phyloP scores from a whole-genome alignment of 1,140 invertebrate species.

The Sitobion miscanthi region DNA sequence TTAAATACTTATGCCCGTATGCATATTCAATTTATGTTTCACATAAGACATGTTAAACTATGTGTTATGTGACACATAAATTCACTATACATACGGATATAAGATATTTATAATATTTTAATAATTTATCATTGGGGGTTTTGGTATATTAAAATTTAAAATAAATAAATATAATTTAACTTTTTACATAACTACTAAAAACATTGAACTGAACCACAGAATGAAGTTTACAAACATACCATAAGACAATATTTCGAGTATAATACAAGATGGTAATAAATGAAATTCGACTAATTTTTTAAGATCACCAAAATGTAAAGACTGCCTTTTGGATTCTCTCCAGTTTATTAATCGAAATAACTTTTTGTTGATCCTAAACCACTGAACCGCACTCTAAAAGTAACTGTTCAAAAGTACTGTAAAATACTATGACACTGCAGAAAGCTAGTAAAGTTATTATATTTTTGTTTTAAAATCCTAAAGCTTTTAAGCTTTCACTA shows the following conservation, averaged over 20 bases:
- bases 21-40: too few species aligned
- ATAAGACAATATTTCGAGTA: not conserved
- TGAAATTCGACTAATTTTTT: constrained; percentile 10
- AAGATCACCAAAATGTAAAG: not conserved
- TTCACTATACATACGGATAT: not conserved
- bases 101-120: not conserved
- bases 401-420: constrained; percentile 43
- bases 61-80: too few species aligned
- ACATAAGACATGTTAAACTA: too few species aligned
- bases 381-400: constrained; percentile 22
- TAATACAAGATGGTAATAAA: not conserved
- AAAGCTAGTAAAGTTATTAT: constrained; percentile 27
- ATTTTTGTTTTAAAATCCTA: constrained; percentile 10
- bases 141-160: not conserved
- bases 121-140: not conserved
- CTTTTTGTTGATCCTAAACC: constrained; percentile 22
- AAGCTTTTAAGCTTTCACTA: constrained; percentile 11
- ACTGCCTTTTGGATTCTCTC: constrained; percentile 29
- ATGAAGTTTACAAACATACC: not conserved
- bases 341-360: constrained; percentile 28
- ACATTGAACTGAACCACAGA: not conserved
- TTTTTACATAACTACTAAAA: not conserved
- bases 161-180: not conserved
- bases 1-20: not conserved
- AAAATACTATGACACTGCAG: constrained; percentile 22